phyloP scores from a whole-genome alignment of 2,888 invertebrate genomes.

The Ditula angustiorana region DNA sequence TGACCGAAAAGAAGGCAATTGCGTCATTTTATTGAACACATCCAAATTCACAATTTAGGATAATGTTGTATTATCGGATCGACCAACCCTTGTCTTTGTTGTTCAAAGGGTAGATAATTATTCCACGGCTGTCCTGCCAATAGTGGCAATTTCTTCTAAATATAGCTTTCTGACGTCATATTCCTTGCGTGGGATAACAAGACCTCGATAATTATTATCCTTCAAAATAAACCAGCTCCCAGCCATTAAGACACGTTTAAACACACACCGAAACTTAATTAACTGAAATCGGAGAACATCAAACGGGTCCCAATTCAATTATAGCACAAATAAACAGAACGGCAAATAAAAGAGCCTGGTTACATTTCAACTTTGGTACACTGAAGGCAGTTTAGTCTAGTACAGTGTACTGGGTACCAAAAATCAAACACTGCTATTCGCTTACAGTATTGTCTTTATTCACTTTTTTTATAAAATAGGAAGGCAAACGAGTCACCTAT shows the following conservation, averaged over 20 bases:
- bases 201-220: background rate
- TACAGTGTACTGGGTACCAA: too few relatives aligned
- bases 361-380: too few relatives aligned
- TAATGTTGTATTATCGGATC: background rate
- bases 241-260: background rate
- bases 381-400: too few relatives aligned
- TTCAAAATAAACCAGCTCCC: background rate
- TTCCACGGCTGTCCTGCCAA: background rate
- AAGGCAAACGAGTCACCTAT: too few relatives aligned
- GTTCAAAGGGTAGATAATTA: background rate
- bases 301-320: background rate
- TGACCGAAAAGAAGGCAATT: too few relatives aligned
- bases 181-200: background rate
- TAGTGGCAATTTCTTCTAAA: background rate
- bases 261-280: constrained; percentile 1
- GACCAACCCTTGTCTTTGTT: background rate
- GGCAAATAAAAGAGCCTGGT: background rate
- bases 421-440: too few relatives aligned
- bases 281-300: background rate
- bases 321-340: background rate
- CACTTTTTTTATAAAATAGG: too few relatives aligned
- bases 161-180: background rate
- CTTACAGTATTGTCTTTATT: too few relatives aligned
- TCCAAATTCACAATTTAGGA: too few relatives aligned
- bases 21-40: too few relatives aligned